These are phyloP conservation scores for Eupeodes latifasciatus DNA, from an alignment of 2,888 invertebrate genomes.

Conservation along the genomic window DNA sequence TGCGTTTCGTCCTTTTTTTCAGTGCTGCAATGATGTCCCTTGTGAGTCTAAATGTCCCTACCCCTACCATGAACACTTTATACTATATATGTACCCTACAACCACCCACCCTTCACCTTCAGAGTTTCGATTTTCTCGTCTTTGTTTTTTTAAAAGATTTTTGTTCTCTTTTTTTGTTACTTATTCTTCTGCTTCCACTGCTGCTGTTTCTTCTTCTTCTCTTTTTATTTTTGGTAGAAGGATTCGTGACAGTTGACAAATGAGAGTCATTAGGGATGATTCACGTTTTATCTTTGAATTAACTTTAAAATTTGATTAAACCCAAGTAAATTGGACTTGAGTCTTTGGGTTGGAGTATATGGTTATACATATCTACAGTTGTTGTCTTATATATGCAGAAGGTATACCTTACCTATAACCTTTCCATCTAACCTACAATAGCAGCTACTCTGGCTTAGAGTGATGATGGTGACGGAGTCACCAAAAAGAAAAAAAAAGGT, in stretches of 20 bases:
- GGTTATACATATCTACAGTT: not conserved
- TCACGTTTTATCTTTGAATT: slow-evolving; percentile 77
- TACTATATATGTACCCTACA: not conserved
- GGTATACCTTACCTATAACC: not conserved
- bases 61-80: not conserved
- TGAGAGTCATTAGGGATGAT: slow-evolving; percentile 77
- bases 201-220: not conserved
- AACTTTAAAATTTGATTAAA: slow-evolving; percentile 76
- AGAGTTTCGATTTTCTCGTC: not conserved
- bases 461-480: not conserved
- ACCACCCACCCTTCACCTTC: no score
- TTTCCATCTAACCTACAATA: not conserved
- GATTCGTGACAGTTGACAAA: slow-evolving; percentile 78
- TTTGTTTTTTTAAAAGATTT: not conserved
- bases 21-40: not conserved
- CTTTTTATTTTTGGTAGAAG: slow-evolving; percentile 35
- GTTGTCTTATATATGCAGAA: no score
- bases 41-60: slow-evolving; percentile 12
- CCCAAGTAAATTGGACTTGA: slow-evolving; percentile 66
- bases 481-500: not conserved
- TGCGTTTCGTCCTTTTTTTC: slow-evolving; percentile 31
- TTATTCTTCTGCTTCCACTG: not conserved
- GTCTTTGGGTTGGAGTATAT: slow-evolving; percentile 5
- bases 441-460: not conserved
- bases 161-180: not conserved